Evolutionary conservation across 2,797 vertebrate species (phyloP), one percentile per base, ranked within the genome.

Genomic region (Coluber constrictor): DNA sequence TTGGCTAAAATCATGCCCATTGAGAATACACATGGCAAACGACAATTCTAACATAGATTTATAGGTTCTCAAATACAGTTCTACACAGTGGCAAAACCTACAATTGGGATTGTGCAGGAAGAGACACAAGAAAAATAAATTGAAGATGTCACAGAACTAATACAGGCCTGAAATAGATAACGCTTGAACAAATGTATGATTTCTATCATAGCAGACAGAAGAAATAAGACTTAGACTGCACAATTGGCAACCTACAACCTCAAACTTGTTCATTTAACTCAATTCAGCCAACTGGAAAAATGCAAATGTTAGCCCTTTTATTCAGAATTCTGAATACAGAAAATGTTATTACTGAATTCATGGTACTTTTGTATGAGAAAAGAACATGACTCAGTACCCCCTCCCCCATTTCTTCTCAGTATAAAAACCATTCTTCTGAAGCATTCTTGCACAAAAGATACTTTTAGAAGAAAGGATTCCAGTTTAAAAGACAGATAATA

Each of bases 181-280:
- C 43, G 29, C 13, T 55, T 23, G 83, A 86, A 55, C 74, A 83
- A 86, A 55, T 32, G 29, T 10, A 56, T 54, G 51, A 55, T 93
- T 87, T 90, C n/a, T 83, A 55, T 32, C 29, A 59, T 20, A 29
- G 32, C 5, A 54, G 63, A 88, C 51, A 92, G 32, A 63, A 66
- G 59, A 29, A 37, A 86, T 29, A 86, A 87, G 32, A 79, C 55
- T 90, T 86, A 56, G 74, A 32, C 86, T 63, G 25, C 86, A 87
- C 79, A 87, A 90, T 66, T 90, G 79, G 10, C 79, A 93, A 89
- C 89, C 79, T 93, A 93, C 59, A 90, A 51, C n/a, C 59, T 13
- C 13, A 66, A 66, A 32, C 60, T 92, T 92, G 51, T 37, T 90
- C 88, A 86, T 90, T 54, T 66, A 61, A 54, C 32, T 90, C 92